Conservation (phyloP, 2,888 invertebrate species). For the Tenthredo livida region DNA sequence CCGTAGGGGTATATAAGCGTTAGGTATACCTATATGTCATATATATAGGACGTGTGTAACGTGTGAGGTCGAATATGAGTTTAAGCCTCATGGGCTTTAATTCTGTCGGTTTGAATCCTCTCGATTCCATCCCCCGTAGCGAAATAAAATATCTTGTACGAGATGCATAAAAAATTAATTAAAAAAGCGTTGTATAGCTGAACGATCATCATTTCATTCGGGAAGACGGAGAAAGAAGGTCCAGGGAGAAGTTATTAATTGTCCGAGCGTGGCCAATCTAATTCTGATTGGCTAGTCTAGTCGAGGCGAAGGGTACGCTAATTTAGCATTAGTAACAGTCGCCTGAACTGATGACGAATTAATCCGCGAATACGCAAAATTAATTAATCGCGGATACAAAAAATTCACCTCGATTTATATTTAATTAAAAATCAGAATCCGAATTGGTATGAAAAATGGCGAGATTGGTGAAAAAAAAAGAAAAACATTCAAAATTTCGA, state of each 20-base stretch:
- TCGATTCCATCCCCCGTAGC: conserved; percentile 48
- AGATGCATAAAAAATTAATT: conserved; percentile 31
- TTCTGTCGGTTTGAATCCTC: conserved; percentile 29
- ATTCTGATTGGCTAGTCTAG: conserved; percentile 69
- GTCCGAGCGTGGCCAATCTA: conserved; percentile 70
- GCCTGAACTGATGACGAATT: conserved; percentile 62
- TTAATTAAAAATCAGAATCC: background rate
- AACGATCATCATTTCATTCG: conserved; percentile 29
- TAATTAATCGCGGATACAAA: background rate
- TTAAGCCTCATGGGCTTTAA: background rate
- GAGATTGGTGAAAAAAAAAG: background rate
- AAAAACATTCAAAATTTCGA: conserved; percentile 12
- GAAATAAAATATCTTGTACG: conserved; percentile 30
- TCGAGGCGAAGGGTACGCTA: background rate
- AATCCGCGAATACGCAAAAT: conserved; percentile 57
- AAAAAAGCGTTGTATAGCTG: conserved; percentile 13
- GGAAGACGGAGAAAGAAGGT: background rate
- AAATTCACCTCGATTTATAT: background rate
- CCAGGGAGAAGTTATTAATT: conserved; percentile 66
- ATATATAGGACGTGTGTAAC: background rate
- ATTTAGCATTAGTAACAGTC: conserved; percentile 43
- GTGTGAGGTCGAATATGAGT: conserved; percentile 28
- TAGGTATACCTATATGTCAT: background rate
- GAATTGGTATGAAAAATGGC: background rate
- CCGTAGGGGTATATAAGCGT: background rate